Evolutionary conservation across 1,140 invertebrate genomes (phyloP), one percentile per base, ranked within the genome.

Genomic region (Cyrtorhinus lividipennis): DNA sequence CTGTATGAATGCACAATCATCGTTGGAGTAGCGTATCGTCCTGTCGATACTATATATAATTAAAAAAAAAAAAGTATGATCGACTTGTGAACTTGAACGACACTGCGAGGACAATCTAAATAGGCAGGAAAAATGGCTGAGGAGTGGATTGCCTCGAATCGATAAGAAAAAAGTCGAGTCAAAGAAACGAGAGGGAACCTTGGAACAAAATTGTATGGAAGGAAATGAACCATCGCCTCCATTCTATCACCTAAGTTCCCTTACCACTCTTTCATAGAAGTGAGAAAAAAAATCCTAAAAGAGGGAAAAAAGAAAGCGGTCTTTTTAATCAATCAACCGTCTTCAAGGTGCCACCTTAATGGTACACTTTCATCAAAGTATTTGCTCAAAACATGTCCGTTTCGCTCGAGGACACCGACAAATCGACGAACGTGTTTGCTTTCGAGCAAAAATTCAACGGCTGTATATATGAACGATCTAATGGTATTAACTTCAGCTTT

Each of bases 311-410:
- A 20, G 24, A 58, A 58, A 20, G 15, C 22, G 56, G 20, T 23
- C 56, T 23, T 58, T 23, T 23, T 58, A 58, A 24, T 23, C 56
- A 20, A 13, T 24, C 56, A 24, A 58, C 56, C 56, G 20, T 58
- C 25, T 58, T 23, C 5, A 5, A 56, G 15, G 48, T 23, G 22
- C 48, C 59, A 44, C 8, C 59, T 27, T 61, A 61, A 61, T 61
- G 24, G 59, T 12, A 61, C 44, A 30, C 59, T 61, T 61, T 61
- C 59, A 61, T 61, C 59, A 61, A 38, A 27, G 59, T 61, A 61
- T 61, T 61, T 61, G 59, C 18, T 18, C 53, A 56, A 56, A 18
- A 24, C 23, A 38, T 56, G n/a, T 56, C 53, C 23, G 59, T 61
- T 61, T 18, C 30, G 59, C 25, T 12, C 30, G 59, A 27, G 13